Evolutionary conservation across 2,888 invertebrate genomes (phyloP).

Genomic region (Melolontha melolontha): DNA sequence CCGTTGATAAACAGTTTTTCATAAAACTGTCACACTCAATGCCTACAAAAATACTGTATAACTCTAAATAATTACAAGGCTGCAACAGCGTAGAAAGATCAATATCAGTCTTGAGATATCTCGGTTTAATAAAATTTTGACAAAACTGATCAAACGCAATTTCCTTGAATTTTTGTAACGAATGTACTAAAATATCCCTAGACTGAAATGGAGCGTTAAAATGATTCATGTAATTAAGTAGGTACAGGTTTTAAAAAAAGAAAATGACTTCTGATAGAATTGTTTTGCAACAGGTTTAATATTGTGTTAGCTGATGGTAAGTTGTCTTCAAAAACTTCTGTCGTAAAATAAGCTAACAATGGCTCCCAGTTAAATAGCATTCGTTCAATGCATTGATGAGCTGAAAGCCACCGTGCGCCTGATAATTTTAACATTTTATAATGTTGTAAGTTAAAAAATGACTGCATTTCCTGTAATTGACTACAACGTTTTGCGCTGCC

Average conservation of each 20-base stretch:
- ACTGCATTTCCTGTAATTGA: constrained; percentile 17
- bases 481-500: constrained; percentile 16
- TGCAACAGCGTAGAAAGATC: too few relatives aligned
- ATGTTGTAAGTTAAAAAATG: constrained; percentile 11
- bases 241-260: neutral
- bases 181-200: neutral
- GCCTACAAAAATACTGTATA: too few relatives aligned
- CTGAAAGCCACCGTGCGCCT: constrained; percentile 4
- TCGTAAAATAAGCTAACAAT: constrained; percentile 10
- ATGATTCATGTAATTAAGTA: constrained; percentile 4
- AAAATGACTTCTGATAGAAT: constrained; percentile 1
- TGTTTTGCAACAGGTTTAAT: constrained; percentile 13
- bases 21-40: too few relatives aligned
- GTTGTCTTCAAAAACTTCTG: constrained; percentile 8
- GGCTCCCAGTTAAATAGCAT: constrained; percentile 13
- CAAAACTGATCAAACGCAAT: neutral
- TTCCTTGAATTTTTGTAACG: neutral
- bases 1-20: too few relatives aligned
- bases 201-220: constrained; percentile 7
- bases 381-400: constrained; percentile 11
- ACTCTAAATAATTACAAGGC: too few relatives aligned
- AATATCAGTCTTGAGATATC: neutral
- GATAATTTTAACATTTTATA: constrained; percentile 19
- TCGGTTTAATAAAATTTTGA: constrained; percentile 6
- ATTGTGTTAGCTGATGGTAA: neutral